phyloP scores from a whole-genome alignment of 2,113 vertebrate species.

The Ornithorhynchus anatinus region DNA sequence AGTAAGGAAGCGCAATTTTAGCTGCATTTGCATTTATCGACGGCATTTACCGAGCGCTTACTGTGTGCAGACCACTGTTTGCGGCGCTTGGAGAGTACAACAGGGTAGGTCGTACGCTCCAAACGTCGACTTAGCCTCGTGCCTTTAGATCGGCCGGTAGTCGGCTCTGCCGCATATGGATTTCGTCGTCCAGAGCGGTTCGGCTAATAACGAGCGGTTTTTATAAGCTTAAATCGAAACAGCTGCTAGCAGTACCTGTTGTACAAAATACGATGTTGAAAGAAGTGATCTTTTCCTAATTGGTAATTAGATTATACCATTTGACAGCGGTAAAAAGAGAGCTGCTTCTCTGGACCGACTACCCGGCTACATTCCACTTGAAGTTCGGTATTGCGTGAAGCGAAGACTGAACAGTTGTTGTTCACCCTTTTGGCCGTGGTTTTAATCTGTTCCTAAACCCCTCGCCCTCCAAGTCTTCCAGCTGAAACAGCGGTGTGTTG shows the following conservation, averaged over 20 bases:
- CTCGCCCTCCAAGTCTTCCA: no score
- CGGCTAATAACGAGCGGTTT: background rate
- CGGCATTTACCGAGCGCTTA: no score
- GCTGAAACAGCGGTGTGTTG: no score
- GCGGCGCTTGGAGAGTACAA: no score
- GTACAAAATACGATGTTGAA: background rate
- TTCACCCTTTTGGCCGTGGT: no score
- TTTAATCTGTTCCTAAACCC: no score
- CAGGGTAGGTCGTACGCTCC: background rate
- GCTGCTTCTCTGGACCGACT: background rate
- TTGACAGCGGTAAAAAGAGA: background rate
- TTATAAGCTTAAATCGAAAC: background rate
- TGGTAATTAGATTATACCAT: background rate
- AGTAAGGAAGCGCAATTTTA: no score
- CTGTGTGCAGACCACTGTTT: no score
- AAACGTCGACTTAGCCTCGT: background rate
- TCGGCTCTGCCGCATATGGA: background rate
- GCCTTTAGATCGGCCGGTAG: background rate
- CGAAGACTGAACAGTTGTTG: no score
- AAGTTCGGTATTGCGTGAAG: no score
- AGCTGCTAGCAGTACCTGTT: background rate
- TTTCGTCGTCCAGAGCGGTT: conserved; percentile 12
- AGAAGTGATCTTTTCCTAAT: background rate
- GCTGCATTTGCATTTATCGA: no score
- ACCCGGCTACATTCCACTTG: background rate